Base-by-base conservation (phyloP, 2,797 vertebrate genomes). In the Triplophysa yarkandensis region DNA sequence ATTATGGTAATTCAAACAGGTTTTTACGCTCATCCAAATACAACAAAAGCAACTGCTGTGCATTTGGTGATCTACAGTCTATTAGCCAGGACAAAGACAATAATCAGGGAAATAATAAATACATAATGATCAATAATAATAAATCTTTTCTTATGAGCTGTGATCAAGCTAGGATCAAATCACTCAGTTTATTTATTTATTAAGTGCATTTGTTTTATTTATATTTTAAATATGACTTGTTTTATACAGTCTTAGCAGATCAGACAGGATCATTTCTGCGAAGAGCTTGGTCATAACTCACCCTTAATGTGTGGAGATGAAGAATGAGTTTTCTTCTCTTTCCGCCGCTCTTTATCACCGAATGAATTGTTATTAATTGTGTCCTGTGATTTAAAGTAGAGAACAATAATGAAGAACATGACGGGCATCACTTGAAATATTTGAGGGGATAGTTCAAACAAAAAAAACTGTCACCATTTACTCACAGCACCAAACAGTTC, bases 311-410 rank as follows among this genome's bases (percentile, higher is more conserved):
- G 92, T 21, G 96, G 95, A 30, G 97, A 98, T 0, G 96, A 96
- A 0, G 96, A 96, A 81, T 88, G 92, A 70, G 93, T 93, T 83
- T 92, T 94, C 70, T 94, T 92, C 63, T 97, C 95, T 88, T 97
- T 97, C 94, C 96, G 96, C 87, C 94, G 95, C 88, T 97, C 95
- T 88, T 98, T 98, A 89, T 98, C 98, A 62, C 94, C 95, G 64
- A 97, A 88, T 83, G 97, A 98, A 89, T 99, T 99, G 89, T 99
- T 99, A 90, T 99, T 99, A 87, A 99, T 93, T 46, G 95, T 96
- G 91, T 99, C 97, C 97, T 99, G 84, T 50, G 34, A 75, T 11
- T 41, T 16, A n/a, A 41, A 48, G 23, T 46, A 36, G 63, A 57
- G 61, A 60, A 44, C 14, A 68, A 70, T 1, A 64, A 16, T 58